These are phyloP conservation scores for Fratercula arctica DNA, from an alignment of 2,797 vertebrate genomes.

Conservation along the genomic window DNA sequence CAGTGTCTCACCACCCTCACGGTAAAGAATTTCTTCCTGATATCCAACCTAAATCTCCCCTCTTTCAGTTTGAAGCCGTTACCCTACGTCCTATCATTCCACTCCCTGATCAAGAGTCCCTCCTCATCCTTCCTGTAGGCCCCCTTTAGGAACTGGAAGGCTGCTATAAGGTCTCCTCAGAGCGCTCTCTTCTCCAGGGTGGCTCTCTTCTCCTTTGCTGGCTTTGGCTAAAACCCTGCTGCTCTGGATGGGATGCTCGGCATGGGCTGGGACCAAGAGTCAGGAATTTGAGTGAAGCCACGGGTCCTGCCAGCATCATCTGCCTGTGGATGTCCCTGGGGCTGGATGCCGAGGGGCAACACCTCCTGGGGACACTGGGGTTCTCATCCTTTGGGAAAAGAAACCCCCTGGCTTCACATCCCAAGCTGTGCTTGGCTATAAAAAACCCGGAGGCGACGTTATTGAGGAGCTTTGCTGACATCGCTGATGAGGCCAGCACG, in stretches of 20 bases:
- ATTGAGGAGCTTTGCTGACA: background rate
- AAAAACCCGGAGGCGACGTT: background rate
- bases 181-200: too few relatives aligned
- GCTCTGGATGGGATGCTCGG: background rate
- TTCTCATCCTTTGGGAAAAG: background rate
- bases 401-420: background rate
- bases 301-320: background rate
- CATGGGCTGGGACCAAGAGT: background rate
- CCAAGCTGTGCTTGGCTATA: background rate
- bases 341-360: background rate
- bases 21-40: too few relatives aligned
- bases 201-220: background rate
- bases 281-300: background rate
- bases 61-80: too few relatives aligned
- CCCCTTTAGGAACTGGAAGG: too few relatives aligned
- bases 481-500: background rate
- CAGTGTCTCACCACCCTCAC: too few relatives aligned
- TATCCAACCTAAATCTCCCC: too few relatives aligned
- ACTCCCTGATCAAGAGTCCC: too few relatives aligned
- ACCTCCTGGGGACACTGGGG: background rate
- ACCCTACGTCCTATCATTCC: too few relatives aligned
- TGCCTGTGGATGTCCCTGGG: background rate
- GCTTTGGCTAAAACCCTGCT: background rate
- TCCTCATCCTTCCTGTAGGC: too few relatives aligned
- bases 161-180: too few relatives aligned